Evolutionary conservation across 2,888 invertebrate genomes (phyloP), one percentile per base, ranked within the genome.

Genomic region (Strigamia transsilvanica): DNA sequence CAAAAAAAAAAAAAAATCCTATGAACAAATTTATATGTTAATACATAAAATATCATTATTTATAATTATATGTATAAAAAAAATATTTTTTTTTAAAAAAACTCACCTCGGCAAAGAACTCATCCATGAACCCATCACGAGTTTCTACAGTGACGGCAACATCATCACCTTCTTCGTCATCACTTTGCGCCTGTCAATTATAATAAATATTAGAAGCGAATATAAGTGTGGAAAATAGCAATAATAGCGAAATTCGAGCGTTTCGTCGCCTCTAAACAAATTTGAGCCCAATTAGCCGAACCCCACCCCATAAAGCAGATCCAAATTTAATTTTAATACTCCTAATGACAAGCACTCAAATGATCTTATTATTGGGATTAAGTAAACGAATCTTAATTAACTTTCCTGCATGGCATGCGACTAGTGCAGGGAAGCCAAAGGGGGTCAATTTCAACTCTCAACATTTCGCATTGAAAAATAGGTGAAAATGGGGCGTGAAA

Each of bases 81-180:
- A 6, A n/a, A 51, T n/a, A n/a, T n/a, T n/a, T n/a, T n/a, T n/a
- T n/a, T n/a, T n/a, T n/a, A 51, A n/a, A 51, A 51, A 51, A 51
- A 18, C 51, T 18, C 2, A 96, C 97, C 93, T 99, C 99, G 90
- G 96, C 97, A 91, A 99, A 99, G 92, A 99, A 99, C 89, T 98
- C 98, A 89, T 99, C 98, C 98, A 99, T 99, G 91, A 97, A 98
- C 87, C 97, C 96, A 88, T 94, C 92, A 86, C 94, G 94, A 80
- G 86, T 86, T 89, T 97, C 97, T 88, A 97, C 95, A 89, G 94
- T 95, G 91, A 98, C 96, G 89, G 96, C 94, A 90, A 97, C 96
- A 89, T 97, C 97, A 90, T 97, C 97, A 85, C 94, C 94, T 86
- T 94, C 95, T 89, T 98, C 98, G 89, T 98, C 98, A 90, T 98